A percentile compares a stretch with the other conserved stretches of the same genome.
These are phyloP conservation scores for Apoda limacodes DNA, from an alignment of 2,888 invertebrate genomes.

Conservation along the genomic window DNA sequence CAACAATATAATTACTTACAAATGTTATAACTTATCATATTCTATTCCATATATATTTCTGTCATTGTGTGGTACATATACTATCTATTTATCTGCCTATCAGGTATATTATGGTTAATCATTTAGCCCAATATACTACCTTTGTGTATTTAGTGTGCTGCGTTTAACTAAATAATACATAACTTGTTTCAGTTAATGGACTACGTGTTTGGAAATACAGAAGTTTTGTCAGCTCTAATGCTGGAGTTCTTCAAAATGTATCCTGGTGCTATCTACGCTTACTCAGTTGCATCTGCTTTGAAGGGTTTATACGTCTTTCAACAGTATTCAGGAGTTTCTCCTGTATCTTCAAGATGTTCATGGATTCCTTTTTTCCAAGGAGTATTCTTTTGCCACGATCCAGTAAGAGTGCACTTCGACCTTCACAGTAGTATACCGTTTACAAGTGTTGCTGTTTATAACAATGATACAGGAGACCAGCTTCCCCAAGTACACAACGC, in stretches of 20 bases:
- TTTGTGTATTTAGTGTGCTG: no score
- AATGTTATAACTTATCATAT: no score
- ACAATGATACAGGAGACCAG: conserved; percentile 41
- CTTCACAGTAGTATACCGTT: conserved; percentile 33
- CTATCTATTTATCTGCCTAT: no score
- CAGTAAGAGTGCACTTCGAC: conserved; percentile 50
- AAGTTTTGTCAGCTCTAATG: conserved; percentile 43
- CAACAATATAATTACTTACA: no score
- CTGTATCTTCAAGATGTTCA: conserved; percentile 33
- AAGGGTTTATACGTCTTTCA: conserved; percentile 37
- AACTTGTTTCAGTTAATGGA: conserved; percentile 42
- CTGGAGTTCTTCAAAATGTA: conserved; percentile 50
- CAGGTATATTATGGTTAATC: no score
- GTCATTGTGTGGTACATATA: no score
- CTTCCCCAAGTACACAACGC: conserved; percentile 41
- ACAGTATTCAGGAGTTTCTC: conserved; percentile 31
- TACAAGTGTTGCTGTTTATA: conserved; percentile 36
- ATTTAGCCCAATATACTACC: no score
- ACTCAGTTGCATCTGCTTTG: conserved; percentile 46
- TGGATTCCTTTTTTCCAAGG: conserved; percentile 58
- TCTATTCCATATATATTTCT: no score
- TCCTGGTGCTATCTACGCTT: conserved; percentile 42
- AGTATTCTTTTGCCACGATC: conserved; percentile 43
- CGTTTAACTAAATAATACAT: no score
- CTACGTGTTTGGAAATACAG: conserved; percentile 41